Conservation (phyloP, 1,140 invertebrate genomes). For the Arion vulgaris region DNA sequence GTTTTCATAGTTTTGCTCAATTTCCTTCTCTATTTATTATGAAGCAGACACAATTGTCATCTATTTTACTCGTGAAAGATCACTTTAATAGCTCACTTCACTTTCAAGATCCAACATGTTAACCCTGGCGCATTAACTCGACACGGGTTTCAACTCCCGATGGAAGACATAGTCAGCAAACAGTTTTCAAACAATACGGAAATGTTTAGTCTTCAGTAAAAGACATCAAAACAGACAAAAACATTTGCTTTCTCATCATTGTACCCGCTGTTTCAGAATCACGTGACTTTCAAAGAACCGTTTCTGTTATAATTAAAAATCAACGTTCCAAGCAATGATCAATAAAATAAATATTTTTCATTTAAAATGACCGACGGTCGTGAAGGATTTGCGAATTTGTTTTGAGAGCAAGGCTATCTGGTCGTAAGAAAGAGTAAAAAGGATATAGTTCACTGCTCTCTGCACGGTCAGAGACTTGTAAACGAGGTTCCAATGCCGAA, state of each 20-base stretch:
- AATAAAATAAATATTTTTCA: slow-evolving; percentile 39
- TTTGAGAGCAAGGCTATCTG: neutral
- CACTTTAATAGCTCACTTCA: neutral
- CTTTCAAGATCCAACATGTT: neutral
- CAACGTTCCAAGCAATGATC: slow-evolving; percentile 29
- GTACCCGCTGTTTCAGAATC: neutral
- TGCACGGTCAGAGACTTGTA: neutral
- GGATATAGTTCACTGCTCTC: neutral
- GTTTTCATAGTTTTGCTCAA: slow-evolving; percentile 32
- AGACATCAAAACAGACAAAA: neutral
- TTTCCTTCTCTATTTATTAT: slow-evolving; percentile 31
- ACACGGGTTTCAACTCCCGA: neutral
- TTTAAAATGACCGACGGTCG: slow-evolving; percentile 23
- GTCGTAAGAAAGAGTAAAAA: neutral
- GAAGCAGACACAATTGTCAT: neutral
- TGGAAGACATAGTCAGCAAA: neutral
- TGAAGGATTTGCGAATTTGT: neutral
- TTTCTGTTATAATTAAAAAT: slow-evolving; percentile 40
- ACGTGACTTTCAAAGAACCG: slow-evolving; percentile 26
- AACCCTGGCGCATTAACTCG: neutral
- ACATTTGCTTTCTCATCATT: neutral
- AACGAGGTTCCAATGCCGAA: too few relatives aligned
- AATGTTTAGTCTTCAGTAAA: slow-evolving; percentile 5
- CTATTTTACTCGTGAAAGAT: neutral
- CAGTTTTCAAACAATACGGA: neutral